phyloP scores from a whole-genome alignment of 1,140 invertebrate genomes.

The Trissolcus basalis region DNA sequence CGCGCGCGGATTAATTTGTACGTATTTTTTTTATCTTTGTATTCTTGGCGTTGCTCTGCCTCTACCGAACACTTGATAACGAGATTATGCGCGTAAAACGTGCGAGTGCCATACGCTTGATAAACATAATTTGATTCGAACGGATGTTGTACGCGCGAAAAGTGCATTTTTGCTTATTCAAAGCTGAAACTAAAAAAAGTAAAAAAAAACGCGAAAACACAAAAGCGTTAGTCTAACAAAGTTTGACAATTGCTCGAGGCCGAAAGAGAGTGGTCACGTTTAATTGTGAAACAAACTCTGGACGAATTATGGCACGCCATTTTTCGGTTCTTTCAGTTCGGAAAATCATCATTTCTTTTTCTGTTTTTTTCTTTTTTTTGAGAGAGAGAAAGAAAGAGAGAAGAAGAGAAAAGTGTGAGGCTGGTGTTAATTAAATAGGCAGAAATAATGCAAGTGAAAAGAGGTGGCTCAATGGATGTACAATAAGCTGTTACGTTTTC shows the following conservation, averaged over 20 bases:
- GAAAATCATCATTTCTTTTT: neutral
- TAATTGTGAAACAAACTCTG: constrained; percentile 3
- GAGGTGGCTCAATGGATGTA: constrained; percentile 23
- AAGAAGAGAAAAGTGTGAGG: no score
- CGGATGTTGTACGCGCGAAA: constrained; percentile 14
- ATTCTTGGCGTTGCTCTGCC: neutral
- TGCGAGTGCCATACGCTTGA: neutral
- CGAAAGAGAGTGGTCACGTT: constrained; percentile 10
- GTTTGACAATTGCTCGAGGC: constrained; percentile 19
- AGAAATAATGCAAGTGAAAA: constrained; percentile 31
- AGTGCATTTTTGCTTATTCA: constrained; percentile 19
- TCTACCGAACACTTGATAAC: constrained; percentile 8
- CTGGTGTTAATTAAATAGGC: constrained; percentile 31
- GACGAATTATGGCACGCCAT: constrained; percentile 1
- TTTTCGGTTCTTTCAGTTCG: constrained; percentile 1
- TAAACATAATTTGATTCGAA: constrained; percentile 23
- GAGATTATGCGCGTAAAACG: constrained; percentile 13
- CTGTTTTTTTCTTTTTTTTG: neutral
- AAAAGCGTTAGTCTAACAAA: constrained; percentile 12
- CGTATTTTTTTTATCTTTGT: neutral
- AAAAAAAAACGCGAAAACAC: constrained; percentile 18
- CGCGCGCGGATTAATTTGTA: neutral
- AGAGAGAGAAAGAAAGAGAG: constrained; percentile 5
- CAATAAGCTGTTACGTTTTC: constrained; percentile 27
- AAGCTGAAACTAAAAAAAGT: constrained; percentile 13